Base-by-base conservation (phyloP, 2,797 vertebrate genomes). In the Myotis myotis region DNA sequence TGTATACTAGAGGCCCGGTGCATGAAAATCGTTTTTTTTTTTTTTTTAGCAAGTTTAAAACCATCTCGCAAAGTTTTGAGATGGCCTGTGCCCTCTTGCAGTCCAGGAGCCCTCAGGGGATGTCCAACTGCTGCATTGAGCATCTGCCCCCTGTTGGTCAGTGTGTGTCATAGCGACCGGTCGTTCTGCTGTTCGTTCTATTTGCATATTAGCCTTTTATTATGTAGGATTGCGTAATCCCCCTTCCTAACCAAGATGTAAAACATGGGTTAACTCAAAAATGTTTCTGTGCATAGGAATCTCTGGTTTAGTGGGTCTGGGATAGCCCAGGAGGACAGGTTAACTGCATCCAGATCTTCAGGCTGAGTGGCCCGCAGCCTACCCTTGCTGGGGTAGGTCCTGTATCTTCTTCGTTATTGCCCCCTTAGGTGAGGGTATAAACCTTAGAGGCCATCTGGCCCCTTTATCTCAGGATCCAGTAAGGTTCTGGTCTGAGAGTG, bases 111-210 rank as follows among this genome's bases (percentile, higher is more conserved):
- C 60, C 60, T 62, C 11, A 3, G 28, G 28, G 60, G 25, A 62
- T 62, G 60, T 30, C 25, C 57, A 12, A 60, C 55, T 55, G 53
- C 49, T 62, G 28, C 2, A 30, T 62, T 62, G 60, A 62, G 28
- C 5, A 1, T 30, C 28, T 62, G 25, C 2, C 28, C 6, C 28
- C 60, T 62, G 60, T 12, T 62, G 60, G 60, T 62, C 60, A 62
- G 60, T 62, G 60, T 4, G 0, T 62, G 60, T 30, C 28, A 62
- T 62, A 62, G 60, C 5, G 12, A 62, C 28, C 28, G 13, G 60
- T 30, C 12, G 3, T 62, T 30, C 60, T 13, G 28, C 5, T 0
- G 2, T 62, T 62, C 1, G 0, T 28, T 62, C 12, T 2, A 62
- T 30, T 62, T 62, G 60, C 60, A 30, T 62, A 62, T 13, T 30